Base-by-base conservation (phyloP, 1,140 invertebrate genomes). In the Sitophilus oryzae region DNA sequence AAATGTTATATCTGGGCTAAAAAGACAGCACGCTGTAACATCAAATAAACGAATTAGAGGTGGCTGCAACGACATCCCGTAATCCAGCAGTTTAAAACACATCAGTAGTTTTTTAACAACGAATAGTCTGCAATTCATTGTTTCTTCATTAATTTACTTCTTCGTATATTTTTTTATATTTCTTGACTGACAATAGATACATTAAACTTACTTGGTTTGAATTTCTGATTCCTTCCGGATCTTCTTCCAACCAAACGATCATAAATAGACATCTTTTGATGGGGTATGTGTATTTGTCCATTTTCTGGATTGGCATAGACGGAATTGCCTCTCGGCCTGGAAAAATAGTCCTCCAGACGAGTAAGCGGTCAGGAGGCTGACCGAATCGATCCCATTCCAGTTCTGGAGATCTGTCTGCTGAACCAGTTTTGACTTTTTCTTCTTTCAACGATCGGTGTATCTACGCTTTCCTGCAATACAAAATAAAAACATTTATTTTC, bases 401-500 rank as follows among this genome's bases (percentile, higher is more conserved):
- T 87, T 59, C 87, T 73, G 3, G 85, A 89, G 30, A 91, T 84
- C 67, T 89, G 86, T 18, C 88, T 76, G 50, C 86, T 85, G 51
- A 92, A 83, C 89, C 89, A 92, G 70, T 88, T 91, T 21, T 64
- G 62, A 23, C 65, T 68, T 68, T 90, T 90, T n/a, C 87, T 72
- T 41, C 87, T 68, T 64, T 90, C 86, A 6, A 88, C 87, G 60
- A 92, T 75, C 1, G 89, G 89, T 0, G 89, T 91, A 61, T 91
- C 88, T 0, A 92, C 89, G 66, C 88, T 91, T 71, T 91, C 89
- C 88, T 91, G 22, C n/a, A 60, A 61, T n/a, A n/a, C n/a, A n/a
- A n/a, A n/a, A n/a, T n/a, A n/a, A n/a, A n/a, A n/a, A n/a, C n/a
- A n/a, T n/a, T n/a, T n/a, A n/a, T n/a, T n/a, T n/a, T n/a, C n/a